Base-by-base conservation (phyloP, 1,140 invertebrate species). In the Drosophila rhopaloa region DNA sequence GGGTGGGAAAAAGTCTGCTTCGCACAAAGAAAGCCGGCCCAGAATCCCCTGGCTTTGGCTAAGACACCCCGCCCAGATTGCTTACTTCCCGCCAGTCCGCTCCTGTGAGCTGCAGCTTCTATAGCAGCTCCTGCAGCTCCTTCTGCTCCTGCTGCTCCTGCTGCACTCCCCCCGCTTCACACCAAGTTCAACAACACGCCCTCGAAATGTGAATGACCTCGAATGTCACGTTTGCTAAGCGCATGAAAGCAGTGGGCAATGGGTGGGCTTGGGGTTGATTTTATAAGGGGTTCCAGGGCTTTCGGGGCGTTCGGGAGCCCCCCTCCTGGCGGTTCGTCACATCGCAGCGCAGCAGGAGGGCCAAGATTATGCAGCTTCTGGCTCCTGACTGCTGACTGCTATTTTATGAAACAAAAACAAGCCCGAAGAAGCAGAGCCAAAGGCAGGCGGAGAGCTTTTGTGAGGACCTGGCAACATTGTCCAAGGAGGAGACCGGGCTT, bases 161-260 rank as follows among this genome's bases (percentile, higher is more conserved):
- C 70, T 63, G 72, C 38, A 48, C 6, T 19, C 14, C 44, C 10
- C 55, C 32, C 47, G 35, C 72, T 44, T 54, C 58, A 46, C 66
- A 85, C 70, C 88, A 90, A 90, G 88, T 90, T 90, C 88, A 90
- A 90, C 88, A 90, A 91, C 88, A 90, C 80, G 88, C 82, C 86
- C 86, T 90, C 88, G 80, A 88, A 88, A 91, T 91, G 88, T 90
- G 88, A 90, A 90, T 67, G 88, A 90, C 88, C 88, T 74, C 88
- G 58, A 90, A 90, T 91, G 88, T 90, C 88, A 91, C 82, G 79
- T 83, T 86, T 80, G 78, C 53, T 44, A 46, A 81, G 81, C 78
- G 50, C 46, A 73, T 63, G 60, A 62, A 63, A 68, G 73, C 48
- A 51, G 53, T 50, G 65, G 53, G 29, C 48, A 29, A 16, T 66